Evolutionary conservation across 1,140 invertebrate species (phyloP), one percentile per base, ranked within the genome.

Genomic region (Caerostris darwini): DNA sequence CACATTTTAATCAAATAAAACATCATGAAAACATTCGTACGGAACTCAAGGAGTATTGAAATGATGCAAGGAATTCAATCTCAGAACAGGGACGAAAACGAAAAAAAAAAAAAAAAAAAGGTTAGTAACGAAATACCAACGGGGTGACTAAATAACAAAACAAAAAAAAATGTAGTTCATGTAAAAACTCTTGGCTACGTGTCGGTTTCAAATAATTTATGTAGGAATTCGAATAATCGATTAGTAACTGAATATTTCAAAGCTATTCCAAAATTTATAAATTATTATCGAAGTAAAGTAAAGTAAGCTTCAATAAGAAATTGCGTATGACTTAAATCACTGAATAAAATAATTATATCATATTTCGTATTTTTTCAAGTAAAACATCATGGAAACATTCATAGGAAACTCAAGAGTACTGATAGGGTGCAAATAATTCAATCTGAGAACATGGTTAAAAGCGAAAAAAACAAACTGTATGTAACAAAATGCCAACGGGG

Each of bases 201-300:
- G 7, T 69, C 69, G 69, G 34, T 77, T 50, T 77, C 69, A 12
- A 77, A 77, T 77, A 77, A 77, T 77, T 77, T 77, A 77, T 77
- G 19, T 77, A 19, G 19, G 69, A 77, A 53, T 77, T 77, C 7
- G 69, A n/a, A n/a, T n/a, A n/a, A n/a, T n/a, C n/a, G n/a, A n/a
- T n/a, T n/a, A n/a, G n/a, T n/a, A n/a, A n/a, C n/a, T n/a, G n/a
- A n/a, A n/a, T n/a, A n/a, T n/a, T n/a, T n/a, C n/a, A n/a, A n/a
- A n/a, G n/a, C n/a, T n/a, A n/a, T n/a, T n/a, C n/a, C n/a, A n/a
- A n/a, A n/a, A n/a, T n/a, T n/a, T n/a, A n/a, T 34, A 77, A 19
- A 10, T 34, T 77, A 50, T 77, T 77, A 34, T 53, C 69, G 50
- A 34, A 3, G 34, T 53, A 34, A 5, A 14, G 50, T 77, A 34